Evolutionary conservation across 2,888 invertebrate genomes (phyloP).

Genomic region (Hirtodrosophila trivittata): DNA sequence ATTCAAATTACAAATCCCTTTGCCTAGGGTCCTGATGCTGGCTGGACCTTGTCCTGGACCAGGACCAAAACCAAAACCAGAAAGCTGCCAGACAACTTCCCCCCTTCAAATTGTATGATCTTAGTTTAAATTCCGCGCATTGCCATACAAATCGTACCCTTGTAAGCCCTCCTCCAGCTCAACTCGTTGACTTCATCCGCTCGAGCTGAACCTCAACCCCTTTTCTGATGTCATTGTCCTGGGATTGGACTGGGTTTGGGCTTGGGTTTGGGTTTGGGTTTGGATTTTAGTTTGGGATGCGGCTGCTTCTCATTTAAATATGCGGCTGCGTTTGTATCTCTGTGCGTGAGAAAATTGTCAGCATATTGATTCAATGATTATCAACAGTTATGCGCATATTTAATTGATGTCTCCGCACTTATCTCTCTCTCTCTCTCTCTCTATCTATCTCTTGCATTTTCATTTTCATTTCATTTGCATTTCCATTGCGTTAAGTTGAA

Average conservation of each 20-base stretch:
- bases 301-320: constrained; percentile 61
- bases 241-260: neutral
- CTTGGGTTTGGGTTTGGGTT: neutral
- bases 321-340: constrained; percentile 28
- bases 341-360: constrained; percentile 75
- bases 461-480: constrained; percentile 48
- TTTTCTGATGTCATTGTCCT: constrained; percentile 53
- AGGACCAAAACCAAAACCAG: neutral
- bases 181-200: constrained; percentile 71
- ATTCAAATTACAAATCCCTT: constrained; percentile 79
- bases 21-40: neutral
- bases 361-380: constrained; percentile 78
- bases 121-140: constrained; percentile 46
- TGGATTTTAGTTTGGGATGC: constrained; percentile 13
- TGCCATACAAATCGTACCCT: constrained; percentile 40
- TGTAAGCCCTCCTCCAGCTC: constrained; percentile 22
- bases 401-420: constrained; percentile 54
- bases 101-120: constrained; percentile 4
- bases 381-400: constrained; percentile 76
- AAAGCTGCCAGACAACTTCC: neutral
- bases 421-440: constrained; percentile 4
- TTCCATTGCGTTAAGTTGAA: constrained; percentile 58
- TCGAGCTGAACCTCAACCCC: constrained; percentile 56
- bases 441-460: constrained; percentile 22
- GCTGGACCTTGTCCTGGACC: neutral